Evolutionary conservation across 1,140 invertebrate species (phyloP).

Genomic region (Ostrea edulis): DNA sequence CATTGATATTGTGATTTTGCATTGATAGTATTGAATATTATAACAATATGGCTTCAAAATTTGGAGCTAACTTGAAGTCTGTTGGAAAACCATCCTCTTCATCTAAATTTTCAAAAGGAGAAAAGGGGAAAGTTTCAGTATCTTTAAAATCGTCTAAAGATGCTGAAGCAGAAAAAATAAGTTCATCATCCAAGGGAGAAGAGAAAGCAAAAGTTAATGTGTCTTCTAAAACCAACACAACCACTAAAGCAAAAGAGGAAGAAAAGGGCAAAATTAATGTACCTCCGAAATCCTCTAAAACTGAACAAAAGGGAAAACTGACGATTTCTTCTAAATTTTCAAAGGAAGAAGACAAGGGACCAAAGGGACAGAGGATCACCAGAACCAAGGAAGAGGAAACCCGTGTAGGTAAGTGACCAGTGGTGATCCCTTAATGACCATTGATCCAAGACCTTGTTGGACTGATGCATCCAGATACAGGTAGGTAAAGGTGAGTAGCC

Average conservation of each 20-base stretch:
- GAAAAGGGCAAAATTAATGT: conserved; percentile 10
- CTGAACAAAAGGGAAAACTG: conserved; percentile 21
- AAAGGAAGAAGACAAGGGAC: conserved; percentile 31
- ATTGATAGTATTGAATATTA: neutral
- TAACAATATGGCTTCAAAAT: conserved; percentile 28
- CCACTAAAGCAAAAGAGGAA: neutral
- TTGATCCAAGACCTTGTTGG: too few species aligned
- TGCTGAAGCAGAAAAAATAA: neutral
- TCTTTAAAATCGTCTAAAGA: neutral
- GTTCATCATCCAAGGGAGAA: neutral
- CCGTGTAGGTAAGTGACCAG: neutral
- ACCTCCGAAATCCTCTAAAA: neutral
- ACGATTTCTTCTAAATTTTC: conserved; percentile 36
- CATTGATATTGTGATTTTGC: neutral
- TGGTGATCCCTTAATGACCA: neutral
- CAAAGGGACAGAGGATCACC: conserved; percentile 21
- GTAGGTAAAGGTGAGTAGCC: too few species aligned
- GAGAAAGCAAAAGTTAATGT: conserved; percentile 11
- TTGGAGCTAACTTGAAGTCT: conserved; percentile 22
- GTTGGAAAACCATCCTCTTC: conserved; percentile 15
- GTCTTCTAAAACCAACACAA: neutral
- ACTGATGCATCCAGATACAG: too few species aligned
- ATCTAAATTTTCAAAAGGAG: conserved; percentile 32
- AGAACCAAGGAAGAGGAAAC: conserved; percentile 23
- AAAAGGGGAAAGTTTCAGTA: conserved; percentile 11